phyloP scores from a whole-genome alignment of 2,797 vertebrate species.

The Sebastes alutus region DNA sequence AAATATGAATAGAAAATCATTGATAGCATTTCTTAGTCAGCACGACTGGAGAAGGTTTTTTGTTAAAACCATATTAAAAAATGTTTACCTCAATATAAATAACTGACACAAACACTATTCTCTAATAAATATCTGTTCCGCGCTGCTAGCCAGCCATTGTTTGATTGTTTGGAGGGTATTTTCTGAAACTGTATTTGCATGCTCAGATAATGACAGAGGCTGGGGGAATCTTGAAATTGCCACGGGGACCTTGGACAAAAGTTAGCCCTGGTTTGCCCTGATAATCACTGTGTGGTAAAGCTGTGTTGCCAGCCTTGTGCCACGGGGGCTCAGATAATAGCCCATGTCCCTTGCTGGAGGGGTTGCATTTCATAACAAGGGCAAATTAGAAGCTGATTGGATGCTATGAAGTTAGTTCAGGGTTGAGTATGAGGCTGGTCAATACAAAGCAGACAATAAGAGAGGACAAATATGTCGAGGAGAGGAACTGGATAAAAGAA shows the following conservation, averaged over 20 bases:
- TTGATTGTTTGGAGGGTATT: background rate
- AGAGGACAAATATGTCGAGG: rapidly evolving
- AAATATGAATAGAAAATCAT: background rate
- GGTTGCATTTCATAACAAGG: conserved; percentile 13
- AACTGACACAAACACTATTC: background rate
- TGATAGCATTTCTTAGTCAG: background rate
- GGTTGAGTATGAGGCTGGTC: background rate
- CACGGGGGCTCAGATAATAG: conserved; percentile 16
- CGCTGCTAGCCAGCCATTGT: background rate
- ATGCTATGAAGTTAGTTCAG: conserved; percentile 3
- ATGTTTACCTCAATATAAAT: background rate
- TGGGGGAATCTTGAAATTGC: background rate
- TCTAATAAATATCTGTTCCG: background rate
- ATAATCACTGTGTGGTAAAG: conserved; percentile 18
- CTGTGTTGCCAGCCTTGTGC: background rate
- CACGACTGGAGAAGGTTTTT: background rate
- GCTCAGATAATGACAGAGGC: conserved; percentile 3
- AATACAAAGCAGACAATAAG: background rate
- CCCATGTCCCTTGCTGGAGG: background rate
- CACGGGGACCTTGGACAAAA: background rate
- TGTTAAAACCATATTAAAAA: background rate
- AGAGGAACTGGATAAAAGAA: background rate
- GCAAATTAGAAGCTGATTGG: conserved; percentile 13
- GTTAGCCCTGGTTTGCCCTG: background rate
- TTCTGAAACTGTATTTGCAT: background rate